Evolutionary conservation across 2,888 invertebrate species (phyloP), one percentile per base, ranked within the genome.

Genomic region (Zootermopsis nevadensis): DNA sequence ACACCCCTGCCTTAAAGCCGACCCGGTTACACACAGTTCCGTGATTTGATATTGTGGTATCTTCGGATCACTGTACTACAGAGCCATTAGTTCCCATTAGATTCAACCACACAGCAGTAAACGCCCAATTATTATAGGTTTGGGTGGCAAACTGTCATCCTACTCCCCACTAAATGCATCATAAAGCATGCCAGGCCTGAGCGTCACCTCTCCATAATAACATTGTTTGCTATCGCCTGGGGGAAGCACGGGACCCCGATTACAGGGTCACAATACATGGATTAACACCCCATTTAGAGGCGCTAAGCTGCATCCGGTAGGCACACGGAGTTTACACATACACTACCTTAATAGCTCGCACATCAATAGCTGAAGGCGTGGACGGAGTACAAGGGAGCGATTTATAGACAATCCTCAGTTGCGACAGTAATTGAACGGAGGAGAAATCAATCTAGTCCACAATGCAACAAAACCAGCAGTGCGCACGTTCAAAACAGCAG

Each of bases 201-300:
- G 74, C 74, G 74, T 74, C 42, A 74, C 74, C 74, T 74, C 74
- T 27, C 24, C 74, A 7, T 74, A 74, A 74, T 74, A 74, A 74
- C 74, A 74, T n/a, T 74, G 74, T 74, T 74, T 74, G 74, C 74
- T 27, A 27, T 33, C 74, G 74, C 74, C 74, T 74, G 38, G 24
- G 74, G 74, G n/a, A 33, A 74, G 74, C 74, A 74, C 74, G 74
- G 31, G 74, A 42, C 74, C 74, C 79, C 60, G 79, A 79, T 79
- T 79, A 79, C 66, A 30, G 79, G 79, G 60, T 79, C 79, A 79
- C 79, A 79, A 79, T 79, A 38, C 66, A 33, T n/a, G 79, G 79
- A 79, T 79, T 79, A 79, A 79, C 79, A 53, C 79, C 79, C 79
- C 66, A 55, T 35, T 60, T 79, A 35, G 31, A 77, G 30, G 77